Base-by-base conservation (phyloP, 2,888 invertebrate species). In the Aquatica leii region DNA sequence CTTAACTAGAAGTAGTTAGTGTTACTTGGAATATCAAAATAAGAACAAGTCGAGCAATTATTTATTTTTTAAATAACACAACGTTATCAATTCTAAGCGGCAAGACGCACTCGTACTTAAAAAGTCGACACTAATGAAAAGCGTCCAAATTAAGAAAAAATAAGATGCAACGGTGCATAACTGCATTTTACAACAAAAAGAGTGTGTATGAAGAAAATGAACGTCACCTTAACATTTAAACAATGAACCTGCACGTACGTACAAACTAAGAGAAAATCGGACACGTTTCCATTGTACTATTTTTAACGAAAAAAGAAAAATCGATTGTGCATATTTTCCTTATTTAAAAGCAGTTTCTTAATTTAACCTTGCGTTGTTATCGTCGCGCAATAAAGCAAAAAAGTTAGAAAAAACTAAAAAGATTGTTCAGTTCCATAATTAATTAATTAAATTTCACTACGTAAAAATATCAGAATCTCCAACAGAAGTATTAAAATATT, bases 1-100 rank as follows among this genome's bases (percentile, higher is more conserved):
- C 43, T 55, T 55, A 55, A 46, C 14, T 35, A 21, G 55, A 34
- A 31, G 55, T 56, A n/a, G 56, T 56, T 56, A 48, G 18, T 18
- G 34, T 34, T 12, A 11, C n/a, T 9, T 17, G 34, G 17, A 34
- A 17, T 35, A 56, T 35, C 48, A 56, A 56, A 56, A 56, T 56
- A 56, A 56, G 34, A 46, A 21, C 46, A 46, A 46, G 31, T 24
- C 24, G 24, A 24, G 24, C 24, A 24, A 4, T 4, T 24, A 24
- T 24, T 24, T 4, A 24, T 4, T n/a, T n/a, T n/a, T 52, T 52
- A 14, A 41, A 14, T 15, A 31, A 40, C 43, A 41, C 24, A 6
- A 4, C 24, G 24, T 24, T 24, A 6, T 24, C 24, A 24, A 24
- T 24, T 24, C 4, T 4, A 4, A 6, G 24, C 24, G 24, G 4